Base-by-base conservation (phyloP, 2,888 invertebrate genomes). In the Tridacna crocea region DNA sequence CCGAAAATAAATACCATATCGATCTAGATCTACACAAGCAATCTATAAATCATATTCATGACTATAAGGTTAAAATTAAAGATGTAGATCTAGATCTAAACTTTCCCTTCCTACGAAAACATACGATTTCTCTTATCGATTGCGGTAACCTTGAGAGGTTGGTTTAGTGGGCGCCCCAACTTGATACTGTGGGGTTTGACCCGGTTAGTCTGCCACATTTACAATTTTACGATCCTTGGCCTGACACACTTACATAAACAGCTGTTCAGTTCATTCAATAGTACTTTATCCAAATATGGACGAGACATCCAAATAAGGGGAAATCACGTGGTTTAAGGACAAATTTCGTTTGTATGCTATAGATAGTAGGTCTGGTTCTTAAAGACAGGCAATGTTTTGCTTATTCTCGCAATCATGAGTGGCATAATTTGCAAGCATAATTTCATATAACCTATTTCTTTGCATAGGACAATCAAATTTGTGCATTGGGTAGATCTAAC, bases 271-370 rank as follows among this genome's bases (percentile, higher is more conserved):
- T 22, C 46, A 47, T 47, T 22, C 22, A 22, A 24, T 70, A 70
- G 70, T 70, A 70, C 24, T 19, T n/a, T 70, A n/a, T 19, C 73
- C 73, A 73, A 73, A 73, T 73, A 73, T 27, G 73, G 73, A 19
- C 73, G 73, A 55, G 60, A 73, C 60, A 60, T 60, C 73, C 73
- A 60, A 73, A 73, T 73, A 73, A 58, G 73, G 58, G 60, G 36
- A 58, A n/a, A 55, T 73, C 73, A 73, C 73, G 73, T 60, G 73
- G 11, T 55, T 55, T 55, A 3, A 6, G 15, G 10, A 3, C 3
- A 11, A 55, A 55, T 55, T 19, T 55, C 19, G 36, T 10, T 55
- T 3, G 19, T 19, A 19, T 10, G 19, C 15, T 51, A 15, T 51
- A 13, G 51, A 51, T 51, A 15, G 15, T 51, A 13, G 11, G 51